A percentile compares a stretch with the other conserved stretches of the same genome.
Evolutionary conservation across 1,140 invertebrate species (phyloP).

Genomic region (Drosophila repletoides): DNA sequence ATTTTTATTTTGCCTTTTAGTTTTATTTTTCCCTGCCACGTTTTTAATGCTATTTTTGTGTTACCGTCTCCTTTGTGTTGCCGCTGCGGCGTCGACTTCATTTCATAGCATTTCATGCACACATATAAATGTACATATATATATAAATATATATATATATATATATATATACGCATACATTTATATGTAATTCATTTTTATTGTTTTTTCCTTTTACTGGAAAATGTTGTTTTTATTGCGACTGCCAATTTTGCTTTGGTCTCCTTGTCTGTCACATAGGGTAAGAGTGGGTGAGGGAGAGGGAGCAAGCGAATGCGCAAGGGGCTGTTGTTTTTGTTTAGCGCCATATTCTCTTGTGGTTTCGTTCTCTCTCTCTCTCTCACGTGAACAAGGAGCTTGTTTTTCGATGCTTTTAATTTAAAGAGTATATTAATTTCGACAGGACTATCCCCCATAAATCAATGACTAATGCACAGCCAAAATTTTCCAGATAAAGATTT

Average conservation of each 20-base stretch:
- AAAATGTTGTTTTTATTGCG: conserved; percentile 40
- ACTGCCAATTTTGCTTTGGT: conserved; percentile 24
- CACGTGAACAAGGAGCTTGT: background rate
- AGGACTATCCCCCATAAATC: too few relatives aligned
- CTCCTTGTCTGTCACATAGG: too few relatives aligned
- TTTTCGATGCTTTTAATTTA: too few relatives aligned
- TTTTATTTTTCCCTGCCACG: conserved; percentile 18
- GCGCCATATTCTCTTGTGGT: background rate
- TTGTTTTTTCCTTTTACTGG: conserved; percentile 42
- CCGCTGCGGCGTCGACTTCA: conserved; percentile 21
- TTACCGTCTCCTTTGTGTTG: conserved; percentile 39
- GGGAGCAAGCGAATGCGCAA: background rate
- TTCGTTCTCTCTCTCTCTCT: conserved; percentile 2
- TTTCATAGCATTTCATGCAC: background rate
- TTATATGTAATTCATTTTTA: conserved; percentile 16
- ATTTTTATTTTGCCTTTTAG: conserved; percentile 27
- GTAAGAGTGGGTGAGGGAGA: background rate
- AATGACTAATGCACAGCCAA: too few relatives aligned
- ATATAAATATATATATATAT: background rate
- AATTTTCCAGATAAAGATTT: too few relatives aligned
- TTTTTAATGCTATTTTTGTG: conserved; percentile 51
- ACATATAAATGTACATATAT: background rate
- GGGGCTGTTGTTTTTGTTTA: conserved; percentile 11
- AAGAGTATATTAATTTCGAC: too few relatives aligned
- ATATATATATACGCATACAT: background rate